Percentiles rank a stretch among this genome's conserved stretches.
These are phyloP conservation scores for Orientallactaga sibirica DNA, from an alignment of 2,797 vertebrate genomes.

Conservation along the genomic window DNA sequence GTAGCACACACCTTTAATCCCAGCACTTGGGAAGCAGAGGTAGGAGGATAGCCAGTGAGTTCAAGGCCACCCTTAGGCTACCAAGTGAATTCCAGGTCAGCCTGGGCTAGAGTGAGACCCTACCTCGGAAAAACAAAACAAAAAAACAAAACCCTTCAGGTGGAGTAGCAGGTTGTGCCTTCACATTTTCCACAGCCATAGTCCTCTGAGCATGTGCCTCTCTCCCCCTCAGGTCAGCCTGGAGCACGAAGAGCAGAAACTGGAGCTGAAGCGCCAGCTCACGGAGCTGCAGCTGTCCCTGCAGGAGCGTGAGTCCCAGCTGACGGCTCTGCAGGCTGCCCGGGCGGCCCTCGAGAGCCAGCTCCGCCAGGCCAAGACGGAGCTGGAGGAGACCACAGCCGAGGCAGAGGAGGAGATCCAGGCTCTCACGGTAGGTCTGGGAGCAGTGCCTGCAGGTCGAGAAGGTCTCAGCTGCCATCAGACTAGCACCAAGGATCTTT, in stretches of 20 bases:
- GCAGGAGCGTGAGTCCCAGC: constrained; percentile 96
- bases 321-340: constrained; percentile 94
- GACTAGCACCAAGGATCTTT: neutral
- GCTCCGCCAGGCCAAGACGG: constrained; percentile 95
- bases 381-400: constrained; percentile 96
- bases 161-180: neutral
- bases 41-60: too few relatives aligned
- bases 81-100: too few relatives aligned
- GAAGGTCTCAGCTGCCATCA: neutral
- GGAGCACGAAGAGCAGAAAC: constrained; percentile 96
- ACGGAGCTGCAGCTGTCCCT: constrained; percentile 96
- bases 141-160: neutral
- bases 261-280: constrained; percentile 96
- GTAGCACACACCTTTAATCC: too few relatives aligned
- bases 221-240: constrained; percentile 91
- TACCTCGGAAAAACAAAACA: too few relatives aligned
- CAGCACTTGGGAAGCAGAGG: too few relatives aligned
- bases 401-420: constrained; percentile 98
- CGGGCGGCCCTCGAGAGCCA: constrained; percentile 95
- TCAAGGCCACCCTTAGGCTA: too few relatives aligned
- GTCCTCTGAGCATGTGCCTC: neutral
- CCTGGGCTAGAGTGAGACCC: too few relatives aligned
- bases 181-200: neutral
- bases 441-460: neutral
- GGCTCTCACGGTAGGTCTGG: constrained; percentile 93